phyloP scores from a whole-genome alignment of 2,888 invertebrate genomes.

The Drosophila mimica region DNA sequence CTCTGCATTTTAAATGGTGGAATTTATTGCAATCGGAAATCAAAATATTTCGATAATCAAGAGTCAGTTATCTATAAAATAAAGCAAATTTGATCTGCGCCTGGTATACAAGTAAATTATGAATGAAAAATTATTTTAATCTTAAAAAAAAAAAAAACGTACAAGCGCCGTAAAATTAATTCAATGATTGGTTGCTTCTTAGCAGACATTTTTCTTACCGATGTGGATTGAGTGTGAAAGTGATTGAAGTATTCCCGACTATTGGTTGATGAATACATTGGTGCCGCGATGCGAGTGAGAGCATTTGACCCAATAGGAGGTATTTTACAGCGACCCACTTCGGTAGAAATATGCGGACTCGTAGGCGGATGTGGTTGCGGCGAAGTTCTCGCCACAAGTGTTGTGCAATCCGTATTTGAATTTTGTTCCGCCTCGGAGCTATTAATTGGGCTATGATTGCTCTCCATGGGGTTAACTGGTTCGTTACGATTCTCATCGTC shows the following conservation, averaged over 20 bases:
- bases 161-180: too few relatives aligned
- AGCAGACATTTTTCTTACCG: constrained; percentile 68
- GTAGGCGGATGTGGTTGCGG: constrained; percentile 52
- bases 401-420: constrained; percentile 38
- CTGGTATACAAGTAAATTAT: too few relatives aligned
- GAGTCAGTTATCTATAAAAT: too few relatives aligned
- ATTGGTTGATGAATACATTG: constrained; percentile 85
- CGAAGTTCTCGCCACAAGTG: constrained; percentile 68
- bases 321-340: constrained; percentile 54
- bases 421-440: constrained; percentile 33
- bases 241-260: constrained; percentile 92
- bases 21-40: too few relatives aligned
- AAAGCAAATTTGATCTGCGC: too few relatives aligned
- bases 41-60: too few relatives aligned
- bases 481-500: constrained; percentile 46
- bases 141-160: too few relatives aligned
- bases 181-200: too few relatives aligned
- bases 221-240: constrained; percentile 95
- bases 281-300: constrained; percentile 84
- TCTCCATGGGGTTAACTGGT: constrained; percentile 34
- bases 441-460: constrained; percentile 59
- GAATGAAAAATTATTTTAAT: too few relatives aligned
- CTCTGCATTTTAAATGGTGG: too few relatives aligned
- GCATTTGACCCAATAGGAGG: constrained; percentile 55
- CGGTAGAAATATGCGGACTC: constrained; percentile 47